Evolutionary conservation across 1,140 invertebrate genomes (phyloP).

Genomic region (Drosophila orena): DNA sequence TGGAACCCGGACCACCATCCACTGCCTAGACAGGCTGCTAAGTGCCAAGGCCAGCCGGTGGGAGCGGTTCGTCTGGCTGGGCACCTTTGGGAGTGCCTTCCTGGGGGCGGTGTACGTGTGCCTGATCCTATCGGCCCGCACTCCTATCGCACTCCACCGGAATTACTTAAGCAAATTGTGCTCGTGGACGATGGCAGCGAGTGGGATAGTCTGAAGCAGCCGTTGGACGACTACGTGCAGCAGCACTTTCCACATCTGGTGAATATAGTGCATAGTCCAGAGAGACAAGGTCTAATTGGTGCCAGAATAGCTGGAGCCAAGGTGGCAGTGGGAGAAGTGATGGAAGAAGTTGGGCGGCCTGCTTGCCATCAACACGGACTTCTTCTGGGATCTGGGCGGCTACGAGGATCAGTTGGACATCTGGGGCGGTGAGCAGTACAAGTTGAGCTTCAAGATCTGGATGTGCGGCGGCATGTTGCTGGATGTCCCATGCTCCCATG

Average conservation of each 20-base stretch:
- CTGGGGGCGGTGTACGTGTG: slow-evolving; percentile 75
- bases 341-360: slow-evolving; percentile 96
- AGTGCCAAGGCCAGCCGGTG: slow-evolving; percentile 55
- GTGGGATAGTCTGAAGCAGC: slow-evolving; percentile 89
- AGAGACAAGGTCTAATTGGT: slow-evolving; percentile 93
- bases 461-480: slow-evolving; percentile 95
- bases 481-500: slow-evolving; percentile 97
- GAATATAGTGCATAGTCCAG: slow-evolving; percentile 89
- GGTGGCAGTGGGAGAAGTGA: slow-evolving; percentile 91
- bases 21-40: slow-evolving; percentile 69
- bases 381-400: slow-evolving; percentile 98
- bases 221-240: slow-evolving; percentile 91
- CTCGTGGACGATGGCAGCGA: slow-evolving; percentile 96
- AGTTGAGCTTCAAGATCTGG: slow-evolving; percentile 98
- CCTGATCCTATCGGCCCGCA: slow-evolving; percentile 65
- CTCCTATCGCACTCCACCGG: slow-evolving; percentile 92
- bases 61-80: slow-evolving; percentile 73
- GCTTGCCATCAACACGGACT: slow-evolving; percentile 94
- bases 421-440: slow-evolving; percentile 99
- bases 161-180: slow-evolving; percentile 95
- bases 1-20: slow-evolving; percentile 72
- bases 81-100: slow-evolving; percentile 66
- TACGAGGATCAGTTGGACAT: slow-evolving; percentile 96
- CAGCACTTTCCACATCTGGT: slow-evolving; percentile 90
- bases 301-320: slow-evolving; percentile 95